A percentile compares a stretch with the other conserved stretches of the same genome.
phyloP scores from a whole-genome alignment of 2,797 vertebrate species.

The Tenualosa thibaudeaui region DNA sequence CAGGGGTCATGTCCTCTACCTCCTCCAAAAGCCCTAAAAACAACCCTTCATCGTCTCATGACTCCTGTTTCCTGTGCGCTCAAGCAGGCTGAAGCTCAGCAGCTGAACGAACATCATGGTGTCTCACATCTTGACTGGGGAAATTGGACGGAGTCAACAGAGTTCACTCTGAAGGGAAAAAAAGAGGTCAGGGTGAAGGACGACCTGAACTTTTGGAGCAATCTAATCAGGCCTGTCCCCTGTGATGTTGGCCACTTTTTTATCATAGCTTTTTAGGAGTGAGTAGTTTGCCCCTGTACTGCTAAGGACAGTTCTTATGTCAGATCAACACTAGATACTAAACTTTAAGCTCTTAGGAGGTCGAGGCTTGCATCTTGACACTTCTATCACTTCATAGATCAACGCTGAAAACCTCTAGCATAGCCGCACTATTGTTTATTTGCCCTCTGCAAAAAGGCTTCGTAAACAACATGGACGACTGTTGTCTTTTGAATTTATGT shows the following conservation, averaged over 20 bases:
- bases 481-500: background rate
- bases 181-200: background rate
- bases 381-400: no score
- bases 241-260: no score
- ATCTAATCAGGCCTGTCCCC: no score
- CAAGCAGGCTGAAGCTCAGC: background rate
- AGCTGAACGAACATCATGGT: background rate
- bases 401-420: no score
- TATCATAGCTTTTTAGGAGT: no score
- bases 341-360: no score
- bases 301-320: no score
- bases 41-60: background rate
- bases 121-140: background rate
- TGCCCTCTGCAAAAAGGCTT: background rate
- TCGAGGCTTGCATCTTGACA: no score
- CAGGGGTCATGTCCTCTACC: background rate
- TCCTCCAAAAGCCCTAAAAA: background rate
- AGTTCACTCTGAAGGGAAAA: background rate
- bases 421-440: background rate
- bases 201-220: background rate
- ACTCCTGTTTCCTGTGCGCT: background rate
- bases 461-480: background rate
- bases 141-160: background rate
- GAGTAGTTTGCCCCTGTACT: no score
- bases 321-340: no score